These are phyloP conservation scores for Chamaedrilus cognettii DNA, from an alignment of 2,888 invertebrate species.

Conservation along the genomic window DNA sequence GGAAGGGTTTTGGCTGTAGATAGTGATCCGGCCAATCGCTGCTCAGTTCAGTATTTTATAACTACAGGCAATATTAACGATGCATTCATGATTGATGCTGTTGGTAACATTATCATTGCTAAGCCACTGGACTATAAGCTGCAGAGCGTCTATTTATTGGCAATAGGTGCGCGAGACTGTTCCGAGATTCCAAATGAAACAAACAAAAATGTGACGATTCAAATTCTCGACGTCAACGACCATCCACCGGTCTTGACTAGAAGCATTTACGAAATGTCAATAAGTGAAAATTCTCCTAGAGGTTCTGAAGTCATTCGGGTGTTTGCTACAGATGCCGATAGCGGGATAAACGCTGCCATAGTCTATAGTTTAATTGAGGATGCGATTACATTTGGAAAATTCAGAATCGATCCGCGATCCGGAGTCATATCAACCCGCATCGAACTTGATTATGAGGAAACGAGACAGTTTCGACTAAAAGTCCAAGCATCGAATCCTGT, in stretches of 20 bases:
- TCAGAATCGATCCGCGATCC: constrained; percentile 75
- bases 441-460: constrained; percentile 86
- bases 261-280: constrained; percentile 73
- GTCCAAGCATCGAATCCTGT: constrained; percentile 87
- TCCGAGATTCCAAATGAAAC: constrained; percentile 79
- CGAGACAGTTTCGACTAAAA: constrained; percentile 72
- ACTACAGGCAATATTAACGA: constrained; percentile 77
- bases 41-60: constrained; percentile 87
- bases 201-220: constrained; percentile 80
- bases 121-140: constrained; percentile 83
- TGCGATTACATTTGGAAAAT: constrained; percentile 64
- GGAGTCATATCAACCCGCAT: constrained; percentile 76
- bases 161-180: constrained; percentile 84
- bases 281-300: constrained; percentile 80
- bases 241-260: constrained; percentile 87
- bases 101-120: constrained; percentile 79
- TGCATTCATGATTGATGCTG: constrained; percentile 76
- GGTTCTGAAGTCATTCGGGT: constrained; percentile 69
- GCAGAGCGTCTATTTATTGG: constrained; percentile 80
- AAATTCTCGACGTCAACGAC: constrained; percentile 83
- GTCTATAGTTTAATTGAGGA: constrained; percentile 77
- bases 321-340: constrained; percentile 81
- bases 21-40: constrained; percentile 74
- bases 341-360: constrained; percentile 82
- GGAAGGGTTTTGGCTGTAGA: constrained; percentile 71